Evolutionary conservation across 2,797 vertebrate species (phyloP), one percentile per base, ranked within the genome.

Genomic region (Tapera naevia): DNA sequence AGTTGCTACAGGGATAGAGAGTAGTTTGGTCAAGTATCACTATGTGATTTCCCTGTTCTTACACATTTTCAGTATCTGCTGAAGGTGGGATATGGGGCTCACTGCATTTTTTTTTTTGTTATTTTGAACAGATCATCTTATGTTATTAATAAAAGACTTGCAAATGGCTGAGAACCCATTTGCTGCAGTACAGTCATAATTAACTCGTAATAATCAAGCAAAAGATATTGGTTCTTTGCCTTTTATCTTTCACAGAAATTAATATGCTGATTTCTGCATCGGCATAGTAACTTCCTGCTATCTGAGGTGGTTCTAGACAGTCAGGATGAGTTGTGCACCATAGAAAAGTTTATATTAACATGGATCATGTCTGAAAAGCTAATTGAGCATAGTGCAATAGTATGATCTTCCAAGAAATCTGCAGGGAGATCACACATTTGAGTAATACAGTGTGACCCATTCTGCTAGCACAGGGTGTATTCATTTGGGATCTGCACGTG

Each of bases 331-430:
- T 24, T 62, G 17, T 30, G 73, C n/a, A 58, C 15, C 28, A 7
- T 57, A 82, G 48, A 71, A 89, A 58, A 76, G 33, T 17, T 37
- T 53, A 3, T 0, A 0, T 81, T 86, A 43, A 28, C 48, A 58
- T 81, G 66, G n/a, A 69, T 30, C 5, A 3, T 6, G 7, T 24
- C 46, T 72, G 60, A 80, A 71, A 58, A 82, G 67, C 16, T 80
- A 0, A 0, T 51, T 62, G 39, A 76, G 16, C 33, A 16, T 25
- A 58, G 17, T n/a, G 28, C 73, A 43, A 18, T 7, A 57, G 43
- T 22, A 32, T 24, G n/a, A 28, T 73, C 39, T 78, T 64, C 73
- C 61, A 86, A 3, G 54, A 48, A 64, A 27, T 8, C 57, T 88
- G 32, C 51, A 80, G 74, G 74, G 53, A 85, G 46, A 70, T 76